phyloP scores from a whole-genome alignment of 2,113 vertebrate genomes.

The Hipposideros armiger region DNA sequence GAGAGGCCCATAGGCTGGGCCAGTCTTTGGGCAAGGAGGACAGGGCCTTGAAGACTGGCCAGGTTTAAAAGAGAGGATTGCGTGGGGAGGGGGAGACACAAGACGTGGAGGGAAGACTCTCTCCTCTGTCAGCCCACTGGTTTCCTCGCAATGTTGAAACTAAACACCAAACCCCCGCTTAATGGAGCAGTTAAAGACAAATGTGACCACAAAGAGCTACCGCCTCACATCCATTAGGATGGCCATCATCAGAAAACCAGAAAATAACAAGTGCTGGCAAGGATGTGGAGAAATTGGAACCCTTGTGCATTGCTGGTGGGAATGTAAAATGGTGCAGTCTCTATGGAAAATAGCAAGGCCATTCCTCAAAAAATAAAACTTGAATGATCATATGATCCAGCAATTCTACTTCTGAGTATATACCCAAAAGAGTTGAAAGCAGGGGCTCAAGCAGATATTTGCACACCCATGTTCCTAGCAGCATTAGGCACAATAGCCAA shows the following conservation, averaged over 20 bases:
- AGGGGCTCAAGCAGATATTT: neutral
- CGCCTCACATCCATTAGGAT: neutral
- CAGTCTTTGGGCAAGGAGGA: neutral
- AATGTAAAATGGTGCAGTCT: neutral
- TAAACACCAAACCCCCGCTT: neutral
- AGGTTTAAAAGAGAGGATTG: neutral
- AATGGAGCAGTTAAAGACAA: slow-evolving; percentile 47
- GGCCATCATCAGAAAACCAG: neutral
- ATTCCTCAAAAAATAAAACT: neutral
- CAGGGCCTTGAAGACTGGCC: neutral
- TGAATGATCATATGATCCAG: neutral
- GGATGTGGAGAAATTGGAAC: neutral
- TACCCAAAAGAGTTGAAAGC: neutral
- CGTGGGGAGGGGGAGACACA: neutral
- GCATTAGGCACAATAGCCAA: neutral
- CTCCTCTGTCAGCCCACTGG: neutral
- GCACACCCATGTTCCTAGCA: neutral
- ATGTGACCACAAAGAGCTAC: slow-evolving; percentile 4
- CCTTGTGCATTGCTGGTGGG: neutral
- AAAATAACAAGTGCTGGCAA: neutral
- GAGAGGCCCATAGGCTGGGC: neutral
- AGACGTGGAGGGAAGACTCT: neutral
- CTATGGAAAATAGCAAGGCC: neutral
- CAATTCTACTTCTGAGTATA: neutral
- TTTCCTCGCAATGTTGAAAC: neutral